Percentiles rank a stretch among this genome's conserved stretches.
These are phyloP conservation scores for Limenitis camilla DNA, from an alignment of 2,888 invertebrate genomes.

Conservation along the genomic window DNA sequence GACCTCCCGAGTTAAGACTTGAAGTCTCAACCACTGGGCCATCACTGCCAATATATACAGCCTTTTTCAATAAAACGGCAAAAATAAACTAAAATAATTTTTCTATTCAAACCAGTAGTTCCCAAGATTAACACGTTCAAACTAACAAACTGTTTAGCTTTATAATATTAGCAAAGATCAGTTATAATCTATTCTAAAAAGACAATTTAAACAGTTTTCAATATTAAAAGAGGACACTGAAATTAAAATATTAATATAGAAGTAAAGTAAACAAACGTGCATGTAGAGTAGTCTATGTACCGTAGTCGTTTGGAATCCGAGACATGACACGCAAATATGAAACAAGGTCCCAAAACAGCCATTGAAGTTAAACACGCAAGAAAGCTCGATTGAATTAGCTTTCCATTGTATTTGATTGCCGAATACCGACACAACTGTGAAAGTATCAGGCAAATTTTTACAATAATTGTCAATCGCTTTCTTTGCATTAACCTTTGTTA, in stretches of 20 bases:
- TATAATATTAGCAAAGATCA: too few species aligned
- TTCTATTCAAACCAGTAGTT: too few species aligned
- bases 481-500: constrained; percentile 21
- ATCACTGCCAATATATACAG: too few species aligned
- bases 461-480: constrained; percentile 24
- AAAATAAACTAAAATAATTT: too few species aligned
- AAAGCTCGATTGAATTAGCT: constrained; percentile 1
- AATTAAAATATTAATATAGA: neutral
- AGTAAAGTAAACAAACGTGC: neutral
- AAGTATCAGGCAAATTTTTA: constrained; percentile 16
- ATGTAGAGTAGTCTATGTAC: neutral
- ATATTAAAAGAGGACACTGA: neutral
- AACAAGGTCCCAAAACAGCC: neutral
- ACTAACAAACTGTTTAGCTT: too few species aligned
- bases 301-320: neutral
- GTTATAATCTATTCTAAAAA: too few species aligned
- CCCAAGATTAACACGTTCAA: too few species aligned
- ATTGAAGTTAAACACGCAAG: neutral
- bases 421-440: constrained; percentile 16
- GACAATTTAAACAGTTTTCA: neutral
- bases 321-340: constrained; percentile 3
- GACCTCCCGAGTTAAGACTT: too few species aligned
- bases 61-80: too few species aligned
- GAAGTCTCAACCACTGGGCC: too few species aligned
- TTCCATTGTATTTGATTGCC: constrained; percentile 4